These are phyloP conservation scores for Chelonus formosanus DNA, from an alignment of 2,888 invertebrate genomes.

Conservation along the genomic window DNA sequence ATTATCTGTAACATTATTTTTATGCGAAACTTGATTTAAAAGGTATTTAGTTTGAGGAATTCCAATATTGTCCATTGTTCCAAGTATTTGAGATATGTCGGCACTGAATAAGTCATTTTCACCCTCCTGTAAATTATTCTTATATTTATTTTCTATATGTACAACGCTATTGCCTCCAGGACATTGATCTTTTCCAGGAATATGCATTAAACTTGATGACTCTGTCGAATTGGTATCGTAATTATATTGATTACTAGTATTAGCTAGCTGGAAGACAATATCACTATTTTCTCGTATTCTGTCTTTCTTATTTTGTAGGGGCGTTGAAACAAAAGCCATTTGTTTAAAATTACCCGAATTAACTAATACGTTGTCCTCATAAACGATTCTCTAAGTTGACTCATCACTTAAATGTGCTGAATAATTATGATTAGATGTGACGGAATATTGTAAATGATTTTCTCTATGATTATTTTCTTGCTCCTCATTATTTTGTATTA, in stretches of 20 bases:
- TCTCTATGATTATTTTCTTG: too few species aligned
- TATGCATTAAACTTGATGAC: neutral
- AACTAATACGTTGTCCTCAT: too few species aligned
- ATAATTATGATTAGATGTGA: conserved; percentile 10
- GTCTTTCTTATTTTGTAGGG: too few species aligned
- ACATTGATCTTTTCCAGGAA: conserved; percentile 7
- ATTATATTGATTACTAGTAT: too few species aligned
- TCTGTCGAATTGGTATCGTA: neutral
- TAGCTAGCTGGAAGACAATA: too few species aligned
- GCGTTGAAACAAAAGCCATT: too few species aligned
- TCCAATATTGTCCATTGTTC: conserved; percentile 64
- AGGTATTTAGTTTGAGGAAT: conserved; percentile 74
- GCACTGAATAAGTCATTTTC: conserved; percentile 47
- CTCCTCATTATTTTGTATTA: neutral
- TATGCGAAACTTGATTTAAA: conserved; percentile 67
- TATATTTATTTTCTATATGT: neutral
- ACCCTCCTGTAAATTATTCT: neutral
- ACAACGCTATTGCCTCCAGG: conserved; percentile 9
- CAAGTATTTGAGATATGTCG: conserved; percentile 53
- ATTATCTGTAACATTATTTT: conserved; percentile 52
- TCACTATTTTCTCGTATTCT: too few species aligned
- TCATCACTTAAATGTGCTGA: neutral
- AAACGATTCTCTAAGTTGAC: too few species aligned
- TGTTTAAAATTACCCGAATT: too few species aligned
- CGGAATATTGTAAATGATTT: neutral